phyloP scores from a whole-genome alignment of 2,797 vertebrate species.

The Parauchenoglanis punctatus region DNA sequence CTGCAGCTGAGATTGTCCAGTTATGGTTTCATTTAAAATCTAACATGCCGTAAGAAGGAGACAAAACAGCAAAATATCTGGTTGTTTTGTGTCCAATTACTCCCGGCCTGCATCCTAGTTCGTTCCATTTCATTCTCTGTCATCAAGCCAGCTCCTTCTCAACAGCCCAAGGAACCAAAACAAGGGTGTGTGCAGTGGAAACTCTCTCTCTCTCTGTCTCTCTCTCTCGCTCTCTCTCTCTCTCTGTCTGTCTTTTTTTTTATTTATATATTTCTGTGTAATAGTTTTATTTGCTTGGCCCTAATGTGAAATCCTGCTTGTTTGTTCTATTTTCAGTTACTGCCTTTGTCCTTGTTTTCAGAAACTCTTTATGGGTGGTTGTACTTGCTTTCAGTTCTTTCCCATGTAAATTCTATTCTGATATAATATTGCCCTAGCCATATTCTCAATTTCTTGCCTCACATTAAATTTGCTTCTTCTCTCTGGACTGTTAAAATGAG shows the following conservation, averaged over 20 bases:
- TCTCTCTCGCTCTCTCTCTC: slow-evolving; percentile 31
- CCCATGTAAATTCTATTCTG: slow-evolving; percentile 25
- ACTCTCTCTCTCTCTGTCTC: slow-evolving; percentile 42
- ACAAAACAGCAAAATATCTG: slow-evolving; percentile 6
- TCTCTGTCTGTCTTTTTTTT: background rate
- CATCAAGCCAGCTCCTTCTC: slow-evolving; percentile 55
- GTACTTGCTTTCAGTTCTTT: slow-evolving; percentile 20
- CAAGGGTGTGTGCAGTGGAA: slow-evolving; percentile 67
- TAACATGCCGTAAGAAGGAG: background rate
- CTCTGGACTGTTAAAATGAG: slow-evolving; percentile 27
- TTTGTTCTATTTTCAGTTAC: slow-evolving; percentile 21
- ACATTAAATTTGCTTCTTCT: slow-evolving; percentile 32
- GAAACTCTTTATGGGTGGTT: slow-evolving; percentile 21
- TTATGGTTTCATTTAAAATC: slow-evolving; percentile 22
- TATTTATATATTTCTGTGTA: background rate
- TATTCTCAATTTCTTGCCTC: slow-evolving; percentile 31
- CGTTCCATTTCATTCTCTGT: slow-evolving; percentile 33
- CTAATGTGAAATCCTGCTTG: slow-evolving; percentile 1
- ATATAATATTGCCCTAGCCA: slow-evolving; percentile 25
- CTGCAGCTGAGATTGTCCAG: background rate
- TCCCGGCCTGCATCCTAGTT: slow-evolving; percentile 1
- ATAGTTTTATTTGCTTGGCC: slow-evolving; percentile 26
- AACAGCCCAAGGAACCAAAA: slow-evolving; percentile 67
- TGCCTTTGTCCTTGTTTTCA: slow-evolving; percentile 21
- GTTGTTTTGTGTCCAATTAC: slow-evolving; percentile 14